Evolutionary conservation across 2,888 invertebrate genomes (phyloP).

Genomic region (Crocallis elinguaria): DNA sequence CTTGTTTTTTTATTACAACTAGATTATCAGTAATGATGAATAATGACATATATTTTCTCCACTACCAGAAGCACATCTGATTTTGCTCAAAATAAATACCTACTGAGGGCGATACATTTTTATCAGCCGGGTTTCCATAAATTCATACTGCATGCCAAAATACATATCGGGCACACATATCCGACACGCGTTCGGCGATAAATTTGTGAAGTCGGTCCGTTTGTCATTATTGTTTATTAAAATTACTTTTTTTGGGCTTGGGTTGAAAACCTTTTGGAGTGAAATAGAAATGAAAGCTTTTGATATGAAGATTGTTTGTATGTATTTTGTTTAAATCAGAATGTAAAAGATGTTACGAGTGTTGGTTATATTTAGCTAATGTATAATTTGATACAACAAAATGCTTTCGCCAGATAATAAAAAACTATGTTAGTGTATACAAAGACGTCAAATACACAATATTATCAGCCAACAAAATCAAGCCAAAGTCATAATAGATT

Average conservation of each 20-base stretch:
- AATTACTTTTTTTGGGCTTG: slow-evolving; percentile 38
- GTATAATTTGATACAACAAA: no score
- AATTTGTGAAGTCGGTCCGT: slow-evolving; percentile 53
- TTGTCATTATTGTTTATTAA: slow-evolving; percentile 43
- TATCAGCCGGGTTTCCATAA: slow-evolving; percentile 75
- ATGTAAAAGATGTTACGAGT: no score
- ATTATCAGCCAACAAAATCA: no score
- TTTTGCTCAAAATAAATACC: slow-evolving; percentile 57
- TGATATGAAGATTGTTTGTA: neutral
- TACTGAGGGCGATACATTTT: slow-evolving; percentile 68
- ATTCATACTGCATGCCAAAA: slow-evolving; percentile 69
- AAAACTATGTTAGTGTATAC: no score
- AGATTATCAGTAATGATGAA: no score
- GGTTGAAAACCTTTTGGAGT: slow-evolving; percentile 6
- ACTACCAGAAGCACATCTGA: slow-evolving; percentile 44
- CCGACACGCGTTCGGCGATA: slow-evolving; percentile 63
- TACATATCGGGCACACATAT: slow-evolving; percentile 60
- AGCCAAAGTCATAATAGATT: no score
- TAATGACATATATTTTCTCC: no score
- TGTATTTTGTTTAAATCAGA: no score
- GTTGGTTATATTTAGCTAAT: no score
- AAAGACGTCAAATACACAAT: no score
- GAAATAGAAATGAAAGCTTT: neutral
- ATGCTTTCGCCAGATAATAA: no score
- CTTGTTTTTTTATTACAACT: no score